Evolutionary conservation across 2,797 vertebrate species (phyloP), one percentile per base, ranked within the genome.

Genomic region (Enteromius anoplus): DNA sequence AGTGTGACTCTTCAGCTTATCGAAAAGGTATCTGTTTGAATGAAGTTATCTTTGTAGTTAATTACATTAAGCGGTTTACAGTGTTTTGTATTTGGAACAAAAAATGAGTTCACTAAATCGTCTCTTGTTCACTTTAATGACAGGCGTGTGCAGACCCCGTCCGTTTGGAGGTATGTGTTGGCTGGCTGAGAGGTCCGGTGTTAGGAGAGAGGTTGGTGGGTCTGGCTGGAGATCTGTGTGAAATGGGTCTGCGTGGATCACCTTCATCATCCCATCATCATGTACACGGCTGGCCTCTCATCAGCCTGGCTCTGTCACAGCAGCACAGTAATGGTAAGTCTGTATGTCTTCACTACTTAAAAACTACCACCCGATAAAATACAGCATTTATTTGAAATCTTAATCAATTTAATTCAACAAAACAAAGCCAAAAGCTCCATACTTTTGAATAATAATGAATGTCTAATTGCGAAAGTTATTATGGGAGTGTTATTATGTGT

Each of bases 271-370:
- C 78, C 19, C 79, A 88, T 49, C 79, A 88, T 49, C 93, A 93
- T 92, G 92, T 91, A 65, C 93, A 96, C 89, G 94, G 91, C 78
- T 99, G 98, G 98, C 92, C 91, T 1, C 95, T 99, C 2, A 93
- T 99, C 86, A 97, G 96, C 86, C 90, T 98, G 82, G 96, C 96
- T 26, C 92, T 99, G 65, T 99, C 97, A 0, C 96, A 97, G 55
- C 95, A 95, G 2, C 84, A 96, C 87, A 94, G 94, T 92, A 95
- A 94, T 45, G 97, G 98, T 97, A 89, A 93, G 26, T 78, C 9
- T 64, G 1, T 3, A 29, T 47, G 26, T 32, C 40, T 7, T 64
- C 40, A 21, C 15, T 77, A 23, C 32, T 23, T 32, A 75, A 14
- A 21, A 34, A 73, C 19, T n/a, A 34, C 9, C 10, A 34, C 5